phyloP scores from a whole-genome alignment of 2,113 vertebrate genomes.

The Raja brachyura region DNA sequence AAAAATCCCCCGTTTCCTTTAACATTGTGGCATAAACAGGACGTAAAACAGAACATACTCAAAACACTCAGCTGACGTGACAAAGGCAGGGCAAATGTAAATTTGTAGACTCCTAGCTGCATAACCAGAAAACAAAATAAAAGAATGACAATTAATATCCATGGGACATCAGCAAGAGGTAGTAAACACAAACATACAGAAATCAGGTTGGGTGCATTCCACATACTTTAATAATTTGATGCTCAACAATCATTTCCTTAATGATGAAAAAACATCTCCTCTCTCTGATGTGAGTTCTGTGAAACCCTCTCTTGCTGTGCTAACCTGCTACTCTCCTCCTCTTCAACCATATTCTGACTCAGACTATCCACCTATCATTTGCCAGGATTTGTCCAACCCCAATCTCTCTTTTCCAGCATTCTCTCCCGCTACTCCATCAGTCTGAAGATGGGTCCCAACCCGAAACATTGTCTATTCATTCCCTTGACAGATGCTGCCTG shows the following conservation, averaged over 20 bases:
- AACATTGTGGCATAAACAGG: background rate
- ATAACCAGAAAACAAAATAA: background rate
- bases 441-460: too few relatives aligned
- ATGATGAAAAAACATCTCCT: too few relatives aligned
- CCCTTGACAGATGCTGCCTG: too few relatives aligned
- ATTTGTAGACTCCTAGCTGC: background rate
- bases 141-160: background rate
- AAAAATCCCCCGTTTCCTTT: background rate
- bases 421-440: too few relatives aligned
- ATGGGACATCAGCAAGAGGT: background rate
- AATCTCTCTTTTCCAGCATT: too few relatives aligned
- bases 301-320: too few relatives aligned
- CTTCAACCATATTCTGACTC: too few relatives aligned
- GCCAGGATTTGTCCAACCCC: too few relatives aligned
- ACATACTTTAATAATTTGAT: background rate
- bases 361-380: too few relatives aligned
- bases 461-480: too few relatives aligned
- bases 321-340: too few relatives aligned
- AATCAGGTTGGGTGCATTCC: background rate
- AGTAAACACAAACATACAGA: background rate
- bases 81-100: background rate
- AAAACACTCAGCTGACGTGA: background rate
- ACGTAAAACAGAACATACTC: background rate
- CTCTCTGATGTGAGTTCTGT: too few relatives aligned
- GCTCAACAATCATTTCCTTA: background rate